These are phyloP conservation scores for Eulimnadia texana DNA, from an alignment of 1,140 invertebrate genomes.

Conservation along the genomic window DNA sequence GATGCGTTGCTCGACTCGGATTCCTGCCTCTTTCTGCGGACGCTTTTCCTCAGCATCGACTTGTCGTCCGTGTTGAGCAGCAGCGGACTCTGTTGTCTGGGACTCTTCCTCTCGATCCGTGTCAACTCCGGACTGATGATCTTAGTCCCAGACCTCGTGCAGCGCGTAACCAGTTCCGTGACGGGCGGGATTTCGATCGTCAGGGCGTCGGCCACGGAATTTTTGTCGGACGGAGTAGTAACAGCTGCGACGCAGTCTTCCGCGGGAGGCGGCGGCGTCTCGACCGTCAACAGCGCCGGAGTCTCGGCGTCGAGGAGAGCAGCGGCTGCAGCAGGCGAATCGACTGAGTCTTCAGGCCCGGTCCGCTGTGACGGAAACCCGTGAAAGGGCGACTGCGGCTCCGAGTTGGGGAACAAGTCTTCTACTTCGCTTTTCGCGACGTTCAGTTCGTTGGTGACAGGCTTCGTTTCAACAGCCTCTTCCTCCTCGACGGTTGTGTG, in stretches of 20 bases:
- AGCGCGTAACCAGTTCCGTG: slow-evolving; percentile 9
- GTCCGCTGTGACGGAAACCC: slow-evolving; percentile 9
- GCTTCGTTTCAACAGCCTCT: neutral
- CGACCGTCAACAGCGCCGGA: neutral
- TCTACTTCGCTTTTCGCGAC: neutral
- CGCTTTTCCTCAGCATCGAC: neutral
- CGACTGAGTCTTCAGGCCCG: neutral
- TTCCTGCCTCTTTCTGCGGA: slow-evolving; percentile 52
- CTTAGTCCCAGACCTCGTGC: slow-evolving; percentile 22
- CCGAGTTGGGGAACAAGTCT: neutral
- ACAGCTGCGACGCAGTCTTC: slow-evolving; percentile 9
- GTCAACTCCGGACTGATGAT: slow-evolving; percentile 18
- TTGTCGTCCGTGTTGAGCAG: neutral
- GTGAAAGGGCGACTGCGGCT: slow-evolving; percentile 13
- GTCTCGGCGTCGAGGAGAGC: neutral
- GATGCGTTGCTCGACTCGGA: slow-evolving; percentile 47
- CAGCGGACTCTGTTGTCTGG: slow-evolving; percentile 11
- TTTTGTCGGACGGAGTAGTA: slow-evolving; percentile 29
- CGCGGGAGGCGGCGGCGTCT: neutral
- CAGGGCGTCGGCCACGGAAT: slow-evolving; percentile 54
- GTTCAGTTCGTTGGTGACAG: neutral
- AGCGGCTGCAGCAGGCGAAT: neutral
- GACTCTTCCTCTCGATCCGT: slow-evolving; percentile 7
- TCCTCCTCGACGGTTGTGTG: neutral
- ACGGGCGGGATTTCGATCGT: slow-evolving; percentile 55